A percentile compares a stretch with the other conserved stretches of the same genome.
Evolutionary conservation across 2,797 vertebrate genomes (phyloP).

Genomic region (Protonibea diacanthus): DNA sequence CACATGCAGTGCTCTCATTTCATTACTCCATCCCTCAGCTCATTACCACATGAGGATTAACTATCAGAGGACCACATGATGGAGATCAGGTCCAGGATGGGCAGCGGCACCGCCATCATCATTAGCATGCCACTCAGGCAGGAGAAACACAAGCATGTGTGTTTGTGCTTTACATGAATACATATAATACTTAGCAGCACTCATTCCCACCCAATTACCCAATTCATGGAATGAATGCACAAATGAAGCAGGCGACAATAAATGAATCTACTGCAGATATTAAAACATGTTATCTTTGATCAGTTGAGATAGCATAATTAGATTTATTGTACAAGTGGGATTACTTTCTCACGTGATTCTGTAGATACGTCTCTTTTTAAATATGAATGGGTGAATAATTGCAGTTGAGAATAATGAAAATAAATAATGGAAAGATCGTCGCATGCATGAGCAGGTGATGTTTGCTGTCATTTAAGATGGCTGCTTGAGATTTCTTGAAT

Average conservation of each 20-base stretch:
- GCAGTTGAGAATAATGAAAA: constrained; percentile 27
- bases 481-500: not conserved
- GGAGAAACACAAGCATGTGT: constrained; percentile 34
- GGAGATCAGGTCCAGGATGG: constrained; percentile 41
- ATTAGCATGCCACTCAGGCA: constrained; percentile 55
- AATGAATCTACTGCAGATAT: constrained; percentile 58
- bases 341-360: not conserved
- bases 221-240: constrained; percentile 31
- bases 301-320: constrained; percentile 55
- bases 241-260: constrained; percentile 50
- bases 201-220: constrained; percentile 51
- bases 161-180: constrained; percentile 43
- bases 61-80: constrained; percentile 47
- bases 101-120: constrained; percentile 32
- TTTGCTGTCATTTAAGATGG: constrained; percentile 12
- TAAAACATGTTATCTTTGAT: constrained; percentile 64
- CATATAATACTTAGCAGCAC: constrained; percentile 33
- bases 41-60: constrained; percentile 64
- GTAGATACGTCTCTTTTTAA: constrained; percentile 10
- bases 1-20: constrained; percentile 39
- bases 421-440: constrained; percentile 51
- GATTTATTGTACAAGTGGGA: constrained; percentile 48
- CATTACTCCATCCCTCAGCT: constrained; percentile 48
- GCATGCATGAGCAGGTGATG: constrained; percentile 9
- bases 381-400: constrained; percentile 51